Evolutionary conservation across 2,113 vertebrate genomes (phyloP).

Genomic region (Mola mola): DNA sequence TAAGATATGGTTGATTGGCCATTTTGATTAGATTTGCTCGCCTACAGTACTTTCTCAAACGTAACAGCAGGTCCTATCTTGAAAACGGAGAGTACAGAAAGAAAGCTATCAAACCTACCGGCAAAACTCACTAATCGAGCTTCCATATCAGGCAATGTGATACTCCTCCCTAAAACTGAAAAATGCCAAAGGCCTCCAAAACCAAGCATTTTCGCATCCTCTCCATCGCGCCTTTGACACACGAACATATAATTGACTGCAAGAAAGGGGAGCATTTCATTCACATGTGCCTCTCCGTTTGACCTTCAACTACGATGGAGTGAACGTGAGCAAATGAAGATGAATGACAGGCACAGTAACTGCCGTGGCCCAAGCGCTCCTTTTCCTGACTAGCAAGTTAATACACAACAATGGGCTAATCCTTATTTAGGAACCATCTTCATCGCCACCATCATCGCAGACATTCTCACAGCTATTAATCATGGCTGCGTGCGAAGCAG

Average conservation of each 20-base stretch:
- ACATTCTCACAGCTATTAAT: constrained; percentile 43
- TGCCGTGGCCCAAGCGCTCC: constrained; percentile 13
- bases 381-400: constrained; percentile 47
- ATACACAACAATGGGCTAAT: constrained; percentile 60
- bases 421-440: constrained; percentile 51
- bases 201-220: constrained; percentile 32
- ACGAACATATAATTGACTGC: constrained; percentile 58
- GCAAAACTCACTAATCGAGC: too few relatives aligned
- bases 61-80: too few relatives aligned
- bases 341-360: constrained; percentile 33
- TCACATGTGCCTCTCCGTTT: constrained; percentile 64
- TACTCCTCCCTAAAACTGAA: constrained; percentile 34
- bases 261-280: constrained; percentile 45
- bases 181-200: constrained; percentile 33
- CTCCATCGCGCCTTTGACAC: constrained; percentile 44
- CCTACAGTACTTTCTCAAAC: too few relatives aligned
- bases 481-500: constrained; percentile 21
- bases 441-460: constrained; percentile 27
- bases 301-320: constrained; percentile 68
- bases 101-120: too few relatives aligned
- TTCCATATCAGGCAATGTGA: constrained; percentile 17
- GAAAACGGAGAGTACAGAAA: too few relatives aligned
- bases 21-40: too few relatives aligned
- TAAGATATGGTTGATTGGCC: too few relatives aligned
- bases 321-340: constrained; percentile 59